Evolutionary conservation across 1,140 invertebrate genomes (phyloP).

Genomic region (Trachymyrmex cornetzi): DNA sequence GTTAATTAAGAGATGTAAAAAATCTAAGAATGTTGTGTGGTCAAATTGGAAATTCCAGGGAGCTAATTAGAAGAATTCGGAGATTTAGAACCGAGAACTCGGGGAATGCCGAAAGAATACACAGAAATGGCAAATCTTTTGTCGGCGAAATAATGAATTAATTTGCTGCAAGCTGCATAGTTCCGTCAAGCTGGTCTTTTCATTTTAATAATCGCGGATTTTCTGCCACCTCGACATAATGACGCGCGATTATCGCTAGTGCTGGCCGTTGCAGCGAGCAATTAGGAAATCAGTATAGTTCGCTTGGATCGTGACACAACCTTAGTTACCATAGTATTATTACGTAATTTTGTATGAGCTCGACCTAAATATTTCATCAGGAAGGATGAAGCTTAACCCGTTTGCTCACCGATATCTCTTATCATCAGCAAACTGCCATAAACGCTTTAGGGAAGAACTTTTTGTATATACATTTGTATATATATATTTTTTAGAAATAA

Average conservation of each 20-base stretch:
- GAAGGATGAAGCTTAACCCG: neutral
- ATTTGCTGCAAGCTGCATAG: neutral
- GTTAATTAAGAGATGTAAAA: neutral
- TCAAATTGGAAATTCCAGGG: no score
- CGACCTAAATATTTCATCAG: neutral
- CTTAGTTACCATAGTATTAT: slow-evolving; percentile 65
- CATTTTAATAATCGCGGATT: slow-evolving; percentile 1
- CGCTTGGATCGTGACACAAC: neutral
- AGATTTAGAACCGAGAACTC: no score
- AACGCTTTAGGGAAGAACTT: neutral
- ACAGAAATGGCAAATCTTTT: neutral
- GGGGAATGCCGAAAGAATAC: no score
- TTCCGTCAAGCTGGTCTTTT: neutral
- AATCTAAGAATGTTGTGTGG: neutral
- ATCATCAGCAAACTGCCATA: neutral
- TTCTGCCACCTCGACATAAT: neutral
- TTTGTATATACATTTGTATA: neutral
- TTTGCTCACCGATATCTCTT: slow-evolving; percentile 17
- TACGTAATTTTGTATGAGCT: slow-evolving; percentile 43
- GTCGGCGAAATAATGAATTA: neutral
- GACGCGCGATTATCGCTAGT: neutral
- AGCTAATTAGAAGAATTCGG: no score
- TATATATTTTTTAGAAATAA: neutral
- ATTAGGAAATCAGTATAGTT: neutral
- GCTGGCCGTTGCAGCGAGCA: neutral